These are phyloP conservation scores for Euzophera pinguis DNA, from an alignment of 2,888 invertebrate genomes.

Conservation along the genomic window DNA sequence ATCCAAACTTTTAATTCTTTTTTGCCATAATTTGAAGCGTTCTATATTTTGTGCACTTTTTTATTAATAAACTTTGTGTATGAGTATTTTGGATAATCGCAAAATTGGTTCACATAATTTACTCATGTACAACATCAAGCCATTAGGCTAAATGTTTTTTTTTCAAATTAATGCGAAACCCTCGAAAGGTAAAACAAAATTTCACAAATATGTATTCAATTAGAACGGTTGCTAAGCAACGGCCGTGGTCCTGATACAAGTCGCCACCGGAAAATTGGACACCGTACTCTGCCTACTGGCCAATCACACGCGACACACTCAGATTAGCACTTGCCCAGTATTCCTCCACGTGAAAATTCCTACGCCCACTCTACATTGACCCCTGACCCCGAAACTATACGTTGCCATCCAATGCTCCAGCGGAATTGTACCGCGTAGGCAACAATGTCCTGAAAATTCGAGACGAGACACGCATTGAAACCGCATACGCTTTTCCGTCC, in stretches of 20 bases:
- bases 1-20: no score
- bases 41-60: no score
- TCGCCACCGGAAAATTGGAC: constrained; percentile 76
- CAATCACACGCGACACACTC: constrained; percentile 76
- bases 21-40: no score
- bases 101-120: no score
- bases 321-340: constrained; percentile 70
- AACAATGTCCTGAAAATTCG: constrained; percentile 41
- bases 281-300: constrained; percentile 57
- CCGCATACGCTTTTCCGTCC: constrained; percentile 55
- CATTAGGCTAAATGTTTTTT: not conserved
- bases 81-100: no score
- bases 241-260: constrained; percentile 66
- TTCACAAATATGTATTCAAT: constrained; percentile 42
- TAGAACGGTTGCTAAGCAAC: constrained; percentile 50
- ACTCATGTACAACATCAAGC: no score
- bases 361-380: constrained; percentile 60
- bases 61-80: no score
- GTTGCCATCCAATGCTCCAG: constrained; percentile 37
- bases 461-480: constrained; percentile 47
- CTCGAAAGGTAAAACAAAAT: not conserved
- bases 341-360: constrained; percentile 45
- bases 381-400: constrained; percentile 36
- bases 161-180: not conserved
- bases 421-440: constrained; percentile 53